Percentiles rank a stretch among this genome's conserved stretches.
These are phyloP conservation scores for Microcaecilia unicolor DNA, from an alignment of 2,797 vertebrate species.

Conservation along the genomic window DNA sequence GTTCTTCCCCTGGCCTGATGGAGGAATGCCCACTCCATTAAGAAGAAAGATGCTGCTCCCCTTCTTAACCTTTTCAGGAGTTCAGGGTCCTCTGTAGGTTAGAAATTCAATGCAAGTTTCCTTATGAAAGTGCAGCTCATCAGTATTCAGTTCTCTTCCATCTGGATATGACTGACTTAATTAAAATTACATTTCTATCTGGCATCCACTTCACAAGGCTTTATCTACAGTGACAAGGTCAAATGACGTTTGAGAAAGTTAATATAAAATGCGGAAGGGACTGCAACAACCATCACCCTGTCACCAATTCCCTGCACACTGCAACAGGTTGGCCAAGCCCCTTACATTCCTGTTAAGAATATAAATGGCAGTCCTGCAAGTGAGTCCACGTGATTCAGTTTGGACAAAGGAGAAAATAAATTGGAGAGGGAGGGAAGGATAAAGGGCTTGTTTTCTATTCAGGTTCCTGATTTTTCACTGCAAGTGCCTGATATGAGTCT, in stretches of 20 bases:
- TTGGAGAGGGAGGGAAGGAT: too few relatives aligned
- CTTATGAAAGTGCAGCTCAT: slow-evolving; percentile 18
- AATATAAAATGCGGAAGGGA: slow-evolving; percentile 10
- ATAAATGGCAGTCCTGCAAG: too few relatives aligned
- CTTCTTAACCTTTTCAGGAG: not conserved
- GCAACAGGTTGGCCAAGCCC: not conserved
- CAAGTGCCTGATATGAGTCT: too few relatives aligned
- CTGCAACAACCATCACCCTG: not conserved
- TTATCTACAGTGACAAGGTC: slow-evolving; percentile 33
- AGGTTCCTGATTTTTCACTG: too few relatives aligned
- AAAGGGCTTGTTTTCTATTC: too few relatives aligned
- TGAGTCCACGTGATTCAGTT: too few relatives aligned
- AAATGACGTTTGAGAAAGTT: slow-evolving; percentile 30
- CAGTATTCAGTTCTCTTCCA: slow-evolving; percentile 29
- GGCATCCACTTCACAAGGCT: slow-evolving; percentile 13
- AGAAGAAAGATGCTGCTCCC: too few relatives aligned
- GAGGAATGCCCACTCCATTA: too few relatives aligned
- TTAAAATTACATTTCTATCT: slow-evolving; percentile 34
- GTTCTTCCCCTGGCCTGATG: too few relatives aligned
- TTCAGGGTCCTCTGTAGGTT: not conserved
- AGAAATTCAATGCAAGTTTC: too few relatives aligned
- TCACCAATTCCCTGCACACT: not conserved
- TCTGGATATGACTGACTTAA: slow-evolving; percentile 31
- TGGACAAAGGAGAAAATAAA: too few relatives aligned
- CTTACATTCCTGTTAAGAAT: too few relatives aligned